phyloP scores from a whole-genome alignment of 2,113 vertebrate genomes.

The Cichladusa arquata region DNA sequence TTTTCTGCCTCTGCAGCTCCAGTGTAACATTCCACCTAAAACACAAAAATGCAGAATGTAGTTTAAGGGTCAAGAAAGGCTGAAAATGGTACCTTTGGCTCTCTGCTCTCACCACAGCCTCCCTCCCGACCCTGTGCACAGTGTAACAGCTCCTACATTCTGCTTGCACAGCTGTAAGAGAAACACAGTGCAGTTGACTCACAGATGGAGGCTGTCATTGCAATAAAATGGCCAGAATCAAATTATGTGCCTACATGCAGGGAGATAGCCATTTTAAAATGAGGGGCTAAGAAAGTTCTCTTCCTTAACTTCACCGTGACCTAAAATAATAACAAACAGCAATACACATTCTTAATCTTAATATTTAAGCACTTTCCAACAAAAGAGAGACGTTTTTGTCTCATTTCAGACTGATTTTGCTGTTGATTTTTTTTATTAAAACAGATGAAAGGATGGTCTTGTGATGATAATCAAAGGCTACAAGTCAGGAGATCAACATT shows the following conservation, averaged over 20 bases:
- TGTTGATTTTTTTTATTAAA: background rate
- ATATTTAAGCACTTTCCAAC: background rate
- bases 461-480: background rate
- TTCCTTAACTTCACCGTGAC: background rate
- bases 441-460: background rate
- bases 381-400: background rate
- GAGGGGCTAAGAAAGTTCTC: background rate
- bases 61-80: background rate
- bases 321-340: background rate
- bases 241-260: background rate
- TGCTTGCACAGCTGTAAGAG: background rate
- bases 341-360: background rate
- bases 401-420: background rate
- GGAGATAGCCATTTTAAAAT: background rate
- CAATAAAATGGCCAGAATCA: background rate
- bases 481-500: background rate
- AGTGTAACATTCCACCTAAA: background rate
- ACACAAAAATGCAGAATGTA: background rate
- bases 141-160: background rate
- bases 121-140: rapidly evolving
- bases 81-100: background rate
- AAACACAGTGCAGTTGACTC: background rate
- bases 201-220: background rate
- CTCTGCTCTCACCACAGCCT: background rate
- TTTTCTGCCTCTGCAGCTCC: background rate